Evolutionary conservation across 2,797 vertebrate species (phyloP).

Genomic region (Liasis olivaceus): DNA sequence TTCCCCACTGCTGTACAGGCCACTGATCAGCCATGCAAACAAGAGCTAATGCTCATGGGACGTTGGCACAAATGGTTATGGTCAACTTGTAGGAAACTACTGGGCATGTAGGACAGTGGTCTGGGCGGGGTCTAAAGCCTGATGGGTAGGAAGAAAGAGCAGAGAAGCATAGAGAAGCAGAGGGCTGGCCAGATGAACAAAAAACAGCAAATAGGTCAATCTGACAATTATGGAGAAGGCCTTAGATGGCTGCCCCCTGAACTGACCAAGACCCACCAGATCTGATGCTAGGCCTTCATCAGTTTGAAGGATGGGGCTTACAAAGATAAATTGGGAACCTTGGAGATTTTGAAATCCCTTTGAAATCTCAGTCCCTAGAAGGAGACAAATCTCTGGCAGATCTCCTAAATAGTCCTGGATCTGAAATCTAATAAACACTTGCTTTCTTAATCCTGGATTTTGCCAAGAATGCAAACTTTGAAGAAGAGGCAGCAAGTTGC

Average conservation of each 20-base stretch:
- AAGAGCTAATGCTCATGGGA: neutral
- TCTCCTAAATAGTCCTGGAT: neutral
- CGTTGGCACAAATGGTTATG: no score
- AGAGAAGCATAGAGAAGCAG: neutral
- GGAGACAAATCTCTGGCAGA: neutral
- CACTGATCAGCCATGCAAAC: neutral
- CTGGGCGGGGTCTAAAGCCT: neutral
- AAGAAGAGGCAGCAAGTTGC: neutral
- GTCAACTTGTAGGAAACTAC: neutral
- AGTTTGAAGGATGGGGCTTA: no score
- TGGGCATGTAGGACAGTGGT: neutral
- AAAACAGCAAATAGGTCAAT: no score
- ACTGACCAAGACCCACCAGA: no score
- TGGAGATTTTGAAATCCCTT: neutral
- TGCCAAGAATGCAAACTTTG: neutral
- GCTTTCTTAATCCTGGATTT: neutral
- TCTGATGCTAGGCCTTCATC: no score
- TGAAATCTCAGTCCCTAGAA: no score
- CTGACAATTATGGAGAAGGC: neutral
- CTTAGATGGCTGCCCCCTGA: no score
- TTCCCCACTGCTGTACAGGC: slow-evolving; percentile 48
- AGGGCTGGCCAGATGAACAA: no score
- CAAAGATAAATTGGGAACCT: no score
- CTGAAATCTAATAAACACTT: neutral
- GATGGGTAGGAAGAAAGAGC: neutral